Base-by-base conservation (phyloP, 2,888 invertebrate species). In the Melipona beecheii region DNA sequence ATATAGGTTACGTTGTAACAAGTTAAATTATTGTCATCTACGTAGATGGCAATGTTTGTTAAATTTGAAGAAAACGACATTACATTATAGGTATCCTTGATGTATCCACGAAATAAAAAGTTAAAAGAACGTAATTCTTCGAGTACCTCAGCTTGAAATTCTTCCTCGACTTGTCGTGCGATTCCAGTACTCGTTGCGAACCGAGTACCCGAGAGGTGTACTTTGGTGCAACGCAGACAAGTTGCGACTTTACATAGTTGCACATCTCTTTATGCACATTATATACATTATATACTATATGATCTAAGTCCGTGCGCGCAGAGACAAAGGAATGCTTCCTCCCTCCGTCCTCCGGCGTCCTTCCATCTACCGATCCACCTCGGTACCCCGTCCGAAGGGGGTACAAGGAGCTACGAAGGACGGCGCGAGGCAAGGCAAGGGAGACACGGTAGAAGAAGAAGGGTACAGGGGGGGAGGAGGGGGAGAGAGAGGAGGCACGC, bases 251-350 rank as follows among this genome's bases (percentile, higher is more conserved):
- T 73, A 69, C 74, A 72, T 79, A 79, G 84, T 69, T 75, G 86
- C 85, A 84, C 73, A 72, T 76, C 66, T 76, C 66, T 83, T 62
- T 70, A 74, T 86, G 85, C 81, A 79, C 84, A 86, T 87, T 87
- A 85, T 84, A 85, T 72, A 74, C 77, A 71, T 88, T 87, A 83
- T 88, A 88, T 79, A 86, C 79, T 87, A 87, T 89, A 90, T 91
- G 90, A 92, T 90, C 91, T 91, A 90, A 90, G 90, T 90, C 88
- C 90, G 88, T 89, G 91, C 90, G 91, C 90, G 91, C 92, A 92
- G 93, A 94, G 93, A 94, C 94, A 94, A 94, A 94, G 93, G 93
- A 94, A 94, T 92, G 91, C 90, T 91, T 91, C 89, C 85, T 91
- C 89, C 85, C 84, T 75, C 85, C 83, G 90, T 90, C 91, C 91